Evolutionary conservation across 2,797 vertebrate genomes (phyloP), one percentile per base, ranked within the genome.

Genomic region (Sebastes flavidus): DNA sequence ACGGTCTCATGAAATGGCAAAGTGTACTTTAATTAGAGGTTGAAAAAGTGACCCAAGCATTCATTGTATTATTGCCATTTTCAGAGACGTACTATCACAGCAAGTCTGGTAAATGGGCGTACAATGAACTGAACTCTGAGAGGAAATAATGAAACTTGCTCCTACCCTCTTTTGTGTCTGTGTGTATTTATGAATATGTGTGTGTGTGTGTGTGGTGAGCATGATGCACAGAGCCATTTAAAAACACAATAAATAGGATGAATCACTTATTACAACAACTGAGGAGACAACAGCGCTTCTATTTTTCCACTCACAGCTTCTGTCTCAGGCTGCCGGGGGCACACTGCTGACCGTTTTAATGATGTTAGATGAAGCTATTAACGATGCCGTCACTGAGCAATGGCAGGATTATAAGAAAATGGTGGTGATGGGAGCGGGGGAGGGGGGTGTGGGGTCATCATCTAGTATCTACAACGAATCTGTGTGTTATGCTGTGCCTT

Each of bases 201-300:
- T 52, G 59, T 38, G 54, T 24, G 24, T 59, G 38, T 65, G 58
- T 54, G 59, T 38, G 54, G 34, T 24, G 22, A 55, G 20, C 12
- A 55, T 36, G 24, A 61, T 30, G 25, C 49, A n/a, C 55, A 32
- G 3, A 74, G 34, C 61, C 42, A 80, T 87, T 86, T 68, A 52
- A 77, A 75, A 81, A 75, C 55, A 69, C 70, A 80, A 87, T 75
- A 72, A 80, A 89, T 55, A 49, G 36, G 59, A 85, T 86, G 56
- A 87, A 82, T 89, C 62, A 72, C 65, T 78, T 74, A 84, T 59
- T 65, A 49, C 32, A 8, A 79, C 75, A 66, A 84, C 66, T 27
- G 49, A 72, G 20, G 63, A 62, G 68, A 84, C 60, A 73, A 55
- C 68, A 4, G 32, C 3, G 4, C 16, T 32, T 56, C 69, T 42